Evolutionary conservation across 2,113 vertebrate species (phyloP).

Genomic region (Tenrec ecaudatus): DNA sequence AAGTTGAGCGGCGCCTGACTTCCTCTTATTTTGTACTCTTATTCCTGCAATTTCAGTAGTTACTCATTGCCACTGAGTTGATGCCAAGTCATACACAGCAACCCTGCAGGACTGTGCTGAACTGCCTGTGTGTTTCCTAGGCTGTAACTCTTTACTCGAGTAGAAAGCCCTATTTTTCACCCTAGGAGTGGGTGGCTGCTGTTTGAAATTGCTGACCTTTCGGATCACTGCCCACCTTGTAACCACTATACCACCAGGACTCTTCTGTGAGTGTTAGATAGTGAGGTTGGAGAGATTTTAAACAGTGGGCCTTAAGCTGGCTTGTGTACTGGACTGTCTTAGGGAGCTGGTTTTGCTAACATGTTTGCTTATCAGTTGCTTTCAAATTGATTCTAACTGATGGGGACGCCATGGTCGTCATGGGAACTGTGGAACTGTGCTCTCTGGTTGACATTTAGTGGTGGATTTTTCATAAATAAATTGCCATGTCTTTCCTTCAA

Average conservation of each 20-base stretch:
- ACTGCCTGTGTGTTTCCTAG: no score
- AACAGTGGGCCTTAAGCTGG: slow-evolving; percentile 43
- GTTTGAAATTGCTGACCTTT: no score
- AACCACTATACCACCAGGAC: no score
- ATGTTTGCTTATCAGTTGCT: background rate
- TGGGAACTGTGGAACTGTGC: background rate
- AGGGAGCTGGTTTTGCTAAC: background rate
- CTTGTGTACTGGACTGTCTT: background rate
- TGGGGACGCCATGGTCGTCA: background rate
- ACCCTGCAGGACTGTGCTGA: no score
- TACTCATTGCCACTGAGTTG: no score
- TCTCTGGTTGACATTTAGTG: background rate
- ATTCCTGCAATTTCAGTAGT: no score
- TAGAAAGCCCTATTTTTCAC: no score
- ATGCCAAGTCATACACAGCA: no score
- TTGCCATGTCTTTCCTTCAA: background rate
- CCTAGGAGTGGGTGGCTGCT: no score
- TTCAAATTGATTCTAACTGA: background rate
- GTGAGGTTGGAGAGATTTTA: slow-evolving; percentile 12
- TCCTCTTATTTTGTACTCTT: background rate
- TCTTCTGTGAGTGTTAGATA: background rate
- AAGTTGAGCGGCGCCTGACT: no score
- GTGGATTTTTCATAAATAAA: background rate
- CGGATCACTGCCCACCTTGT: no score
- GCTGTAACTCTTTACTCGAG: no score